phyloP scores from a whole-genome alignment of 2,888 invertebrate species.

The Carabus problematicus region DNA sequence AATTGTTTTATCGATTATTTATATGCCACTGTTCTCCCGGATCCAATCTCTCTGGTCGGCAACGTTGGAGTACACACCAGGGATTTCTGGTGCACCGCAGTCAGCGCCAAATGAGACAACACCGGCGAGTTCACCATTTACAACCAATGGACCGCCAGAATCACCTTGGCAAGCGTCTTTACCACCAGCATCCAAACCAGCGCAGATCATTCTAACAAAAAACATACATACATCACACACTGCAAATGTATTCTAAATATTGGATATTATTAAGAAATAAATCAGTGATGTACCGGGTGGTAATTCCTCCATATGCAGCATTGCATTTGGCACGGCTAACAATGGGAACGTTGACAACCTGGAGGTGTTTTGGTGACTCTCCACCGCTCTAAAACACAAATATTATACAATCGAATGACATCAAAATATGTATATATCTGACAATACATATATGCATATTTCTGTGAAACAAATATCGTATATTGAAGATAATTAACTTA shows the following conservation, averaged over 20 bases:
- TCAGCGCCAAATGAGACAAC: conserved; percentile 25
- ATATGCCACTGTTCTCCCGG: conserved; percentile 13
- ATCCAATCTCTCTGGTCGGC: conserved; percentile 27
- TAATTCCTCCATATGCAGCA: conserved; percentile 15
- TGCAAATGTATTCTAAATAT: background rate
- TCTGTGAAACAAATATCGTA: too few relatives aligned
- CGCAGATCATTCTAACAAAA: conserved; percentile 34
- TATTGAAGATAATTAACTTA: too few relatives aligned
- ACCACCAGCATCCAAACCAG: conserved; percentile 37
- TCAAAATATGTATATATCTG: too few relatives aligned
- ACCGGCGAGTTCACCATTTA: conserved; percentile 16
- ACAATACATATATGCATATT: too few relatives aligned
- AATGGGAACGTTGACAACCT: conserved; percentile 24
- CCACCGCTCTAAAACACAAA: conserved; percentile 16
- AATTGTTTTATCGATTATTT: too few relatives aligned
- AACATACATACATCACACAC: background rate
- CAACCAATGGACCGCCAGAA: conserved; percentile 26
- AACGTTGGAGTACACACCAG: conserved; percentile 30
- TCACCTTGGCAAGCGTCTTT: conserved; percentile 42
- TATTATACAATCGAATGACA: too few relatives aligned
- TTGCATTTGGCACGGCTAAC: conserved; percentile 17
- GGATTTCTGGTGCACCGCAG: conserved; percentile 3
- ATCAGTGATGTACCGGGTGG: background rate
- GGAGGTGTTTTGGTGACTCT: conserved; percentile 1
- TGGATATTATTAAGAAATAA: background rate